Conservation (phyloP, 2,888 invertebrate genomes). For the Brassicogethes aeneus region DNA sequence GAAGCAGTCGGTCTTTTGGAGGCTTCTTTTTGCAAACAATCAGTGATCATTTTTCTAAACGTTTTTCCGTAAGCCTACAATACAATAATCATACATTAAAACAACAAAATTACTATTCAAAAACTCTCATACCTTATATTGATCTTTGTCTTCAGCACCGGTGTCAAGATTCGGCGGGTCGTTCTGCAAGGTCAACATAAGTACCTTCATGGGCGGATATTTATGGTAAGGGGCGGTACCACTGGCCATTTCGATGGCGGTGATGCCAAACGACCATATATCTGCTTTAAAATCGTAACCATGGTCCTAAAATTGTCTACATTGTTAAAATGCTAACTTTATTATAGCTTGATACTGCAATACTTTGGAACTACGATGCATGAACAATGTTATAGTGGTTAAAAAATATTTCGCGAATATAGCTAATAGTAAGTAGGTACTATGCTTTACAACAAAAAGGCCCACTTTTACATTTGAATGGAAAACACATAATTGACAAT, state of each 20-base stretch:
- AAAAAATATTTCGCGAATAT: too few species aligned
- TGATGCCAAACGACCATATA: slow-evolving; percentile 91
- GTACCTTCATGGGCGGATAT: slow-evolving; percentile 97
- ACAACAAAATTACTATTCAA: neutral
- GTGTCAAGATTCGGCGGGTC: slow-evolving; percentile 96
- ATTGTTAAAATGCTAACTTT: too few species aligned
- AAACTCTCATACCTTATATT: slow-evolving; percentile 69
- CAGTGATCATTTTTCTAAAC: slow-evolving; percentile 92
- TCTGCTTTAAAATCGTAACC: slow-evolving; percentile 98
- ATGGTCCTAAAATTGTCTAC: slow-evolving; percentile 73
- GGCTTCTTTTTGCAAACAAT: slow-evolving; percentile 94
- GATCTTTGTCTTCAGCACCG: slow-evolving; percentile 91
- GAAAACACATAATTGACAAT: too few species aligned
- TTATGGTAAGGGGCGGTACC: slow-evolving; percentile 98
- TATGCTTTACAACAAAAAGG: too few species aligned
- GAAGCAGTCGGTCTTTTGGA: slow-evolving; percentile 90
- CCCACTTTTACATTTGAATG: too few species aligned
- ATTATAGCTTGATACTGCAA: too few species aligned
- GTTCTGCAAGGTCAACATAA: slow-evolving; percentile 96
- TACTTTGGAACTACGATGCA: too few species aligned
- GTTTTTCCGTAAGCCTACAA: slow-evolving; percentile 81
- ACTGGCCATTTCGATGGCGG: slow-evolving; percentile 97
- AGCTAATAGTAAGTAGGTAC: too few species aligned
- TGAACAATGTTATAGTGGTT: too few species aligned
- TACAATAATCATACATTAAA: neutral